Conservation (phyloP, 2,888 invertebrate species). For the Onchidella celtica region DNA sequence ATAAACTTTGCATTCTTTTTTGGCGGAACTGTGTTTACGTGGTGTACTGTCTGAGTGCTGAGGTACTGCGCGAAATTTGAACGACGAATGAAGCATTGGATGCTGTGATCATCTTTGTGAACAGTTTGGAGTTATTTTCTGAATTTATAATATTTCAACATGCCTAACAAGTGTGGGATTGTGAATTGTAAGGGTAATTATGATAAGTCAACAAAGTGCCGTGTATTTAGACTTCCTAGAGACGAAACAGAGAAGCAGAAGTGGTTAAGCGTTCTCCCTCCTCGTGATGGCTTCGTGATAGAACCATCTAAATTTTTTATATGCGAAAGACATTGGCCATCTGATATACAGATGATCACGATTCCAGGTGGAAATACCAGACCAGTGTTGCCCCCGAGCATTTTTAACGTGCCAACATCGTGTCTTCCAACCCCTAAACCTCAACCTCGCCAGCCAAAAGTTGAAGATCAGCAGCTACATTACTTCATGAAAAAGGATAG, state of each 20-base stretch:
- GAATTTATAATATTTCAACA: neutral
- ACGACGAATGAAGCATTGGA: no score
- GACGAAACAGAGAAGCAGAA: neutral
- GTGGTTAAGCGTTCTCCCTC: neutral
- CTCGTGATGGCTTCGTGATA: neutral
- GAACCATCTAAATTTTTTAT: conserved; percentile 12
- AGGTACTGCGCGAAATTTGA: no score
- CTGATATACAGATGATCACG: neutral
- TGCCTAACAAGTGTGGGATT: neutral
- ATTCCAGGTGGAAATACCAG: neutral
- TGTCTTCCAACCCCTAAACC: neutral
- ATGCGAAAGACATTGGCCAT: conserved; percentile 11
- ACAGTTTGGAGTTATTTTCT: no score
- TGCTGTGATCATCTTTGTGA: no score
- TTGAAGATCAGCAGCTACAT: neutral
- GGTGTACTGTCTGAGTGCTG: no score
- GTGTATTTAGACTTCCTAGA: neutral
- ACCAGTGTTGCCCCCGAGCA: neutral
- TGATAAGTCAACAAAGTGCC: neutral
- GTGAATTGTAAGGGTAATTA: neutral
- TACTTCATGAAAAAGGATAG: no score
- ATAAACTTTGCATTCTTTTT: no score
- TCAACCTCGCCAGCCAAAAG: neutral
- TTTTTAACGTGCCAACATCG: neutral
- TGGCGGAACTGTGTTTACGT: no score